Conservation (phyloP, 2,113 vertebrate species). For the Gymnogyps californianus region DNA sequence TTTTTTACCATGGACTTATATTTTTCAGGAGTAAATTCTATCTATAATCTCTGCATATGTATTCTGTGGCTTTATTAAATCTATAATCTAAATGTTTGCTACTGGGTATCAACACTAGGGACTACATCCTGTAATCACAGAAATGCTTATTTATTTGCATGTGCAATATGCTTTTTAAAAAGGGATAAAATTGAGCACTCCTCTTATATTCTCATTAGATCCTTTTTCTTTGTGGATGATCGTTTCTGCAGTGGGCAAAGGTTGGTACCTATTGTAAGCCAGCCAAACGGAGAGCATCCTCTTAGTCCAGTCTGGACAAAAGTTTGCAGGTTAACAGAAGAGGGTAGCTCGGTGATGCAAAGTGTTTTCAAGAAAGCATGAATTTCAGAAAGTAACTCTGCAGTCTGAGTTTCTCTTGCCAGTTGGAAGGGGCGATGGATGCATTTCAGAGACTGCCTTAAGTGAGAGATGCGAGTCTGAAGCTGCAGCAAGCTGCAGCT, state of each 20-base stretch:
- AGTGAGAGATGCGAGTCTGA: background rate
- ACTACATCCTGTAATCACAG: background rate
- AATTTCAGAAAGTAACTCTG: background rate
- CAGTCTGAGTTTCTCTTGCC: background rate
- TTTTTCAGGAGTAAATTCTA: background rate
- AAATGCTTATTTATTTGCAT: background rate
- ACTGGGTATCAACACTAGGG: accelerated
- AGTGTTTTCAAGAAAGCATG: background rate
- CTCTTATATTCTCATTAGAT: background rate
- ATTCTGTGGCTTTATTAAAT: background rate
- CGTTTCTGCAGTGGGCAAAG: background rate
- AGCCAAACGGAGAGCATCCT: background rate
- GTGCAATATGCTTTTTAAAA: background rate
- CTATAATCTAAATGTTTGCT: background rate
- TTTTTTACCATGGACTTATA: accelerated
- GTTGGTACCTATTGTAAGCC: background rate
- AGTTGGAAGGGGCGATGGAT: background rate
- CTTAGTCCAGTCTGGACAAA: background rate
- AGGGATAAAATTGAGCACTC: background rate
- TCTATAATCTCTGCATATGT: background rate
- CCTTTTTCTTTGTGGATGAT: background rate
- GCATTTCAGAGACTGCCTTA: background rate
- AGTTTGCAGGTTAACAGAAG: background rate
- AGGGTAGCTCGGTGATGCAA: background rate
- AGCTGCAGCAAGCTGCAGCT: background rate